Percentiles rank a stretch among this genome's conserved stretches.
phyloP scores from a whole-genome alignment of 2,797 vertebrate species.

The Halcyon chelicuti region DNA sequence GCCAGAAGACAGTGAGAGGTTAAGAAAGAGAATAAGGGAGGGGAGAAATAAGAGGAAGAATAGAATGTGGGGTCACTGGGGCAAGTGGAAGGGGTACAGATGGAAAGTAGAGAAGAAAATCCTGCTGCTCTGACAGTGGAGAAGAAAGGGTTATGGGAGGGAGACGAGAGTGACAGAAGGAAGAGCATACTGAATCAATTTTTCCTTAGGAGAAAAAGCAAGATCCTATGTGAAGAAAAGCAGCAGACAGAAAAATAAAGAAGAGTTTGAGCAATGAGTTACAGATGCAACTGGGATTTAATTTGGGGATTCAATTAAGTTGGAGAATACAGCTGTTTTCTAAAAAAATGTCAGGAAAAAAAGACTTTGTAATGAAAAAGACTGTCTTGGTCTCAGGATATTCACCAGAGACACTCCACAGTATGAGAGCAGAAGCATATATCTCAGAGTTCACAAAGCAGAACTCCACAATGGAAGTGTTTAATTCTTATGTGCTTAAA shows the following conservation, averaged over 20 bases:
- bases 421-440: conserved; percentile 20
- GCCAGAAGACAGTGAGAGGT: conserved; percentile 31
- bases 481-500: conserved; percentile 37
- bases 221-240: neutral
- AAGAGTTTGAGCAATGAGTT: conserved; percentile 6
- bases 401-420: neutral
- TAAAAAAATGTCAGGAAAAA: conserved; percentile 5
- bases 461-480: conserved; percentile 8
- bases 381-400: neutral
- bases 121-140: conserved; percentile 19
- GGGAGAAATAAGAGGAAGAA: conserved; percentile 22
- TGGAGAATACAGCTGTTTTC: conserved; percentile 38
- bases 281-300: conserved; percentile 29
- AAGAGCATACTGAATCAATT: neutral
- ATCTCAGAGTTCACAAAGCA: neutral
- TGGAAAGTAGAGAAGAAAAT: conserved; percentile 38
- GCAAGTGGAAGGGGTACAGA: conserved; percentile 45
- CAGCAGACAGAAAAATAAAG: neutral
- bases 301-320: conserved; percentile 39
- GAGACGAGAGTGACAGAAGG: neutral
- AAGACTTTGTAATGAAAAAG: neutral
- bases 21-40: conserved; percentile 38
- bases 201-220: neutral
- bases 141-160: neutral
- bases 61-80: conserved; percentile 4